Percentiles rank a stretch among this genome's conserved stretches.
Conservation (phyloP, 1,140 invertebrate genomes). For the Gonioctena quinquepunctata region DNA sequence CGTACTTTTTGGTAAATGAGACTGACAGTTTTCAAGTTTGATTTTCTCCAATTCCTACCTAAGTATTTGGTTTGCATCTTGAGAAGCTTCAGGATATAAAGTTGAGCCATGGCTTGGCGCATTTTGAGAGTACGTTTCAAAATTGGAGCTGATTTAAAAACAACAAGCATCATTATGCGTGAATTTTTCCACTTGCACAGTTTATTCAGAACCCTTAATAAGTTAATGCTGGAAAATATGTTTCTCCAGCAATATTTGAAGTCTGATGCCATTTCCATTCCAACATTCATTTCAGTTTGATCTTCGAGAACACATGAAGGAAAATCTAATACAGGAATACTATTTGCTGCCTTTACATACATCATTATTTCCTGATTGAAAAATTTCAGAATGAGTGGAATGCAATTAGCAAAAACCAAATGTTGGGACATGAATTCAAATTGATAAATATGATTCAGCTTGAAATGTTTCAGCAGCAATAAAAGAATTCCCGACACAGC, state of each 20-base stretch:
- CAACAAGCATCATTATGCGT: constrained; percentile 99
- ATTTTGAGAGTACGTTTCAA: constrained; percentile 95
- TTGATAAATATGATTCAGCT: constrained; percentile 98
- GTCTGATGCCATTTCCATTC: constrained; percentile 86
- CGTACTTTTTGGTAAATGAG: constrained; percentile 98
- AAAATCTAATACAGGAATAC: constrained; percentile 93
- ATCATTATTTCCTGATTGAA: constrained; percentile 98
- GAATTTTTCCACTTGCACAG: constrained; percentile 99
- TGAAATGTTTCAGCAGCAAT: constrained; percentile 95
- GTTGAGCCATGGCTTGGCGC: constrained; percentile 95
- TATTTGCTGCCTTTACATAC: constrained; percentile 94
- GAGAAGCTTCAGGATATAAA: constrained; percentile 95
- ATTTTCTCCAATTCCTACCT: constrained; percentile 97
- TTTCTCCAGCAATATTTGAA: constrained; percentile 95
- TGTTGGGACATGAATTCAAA: constrained; percentile 99
- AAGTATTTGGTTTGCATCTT: constrained; percentile 99
- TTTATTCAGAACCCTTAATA: constrained; percentile 96
- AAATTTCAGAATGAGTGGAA: constrained; percentile 97
- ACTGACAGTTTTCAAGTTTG: constrained; percentile 99
- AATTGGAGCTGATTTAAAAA: constrained; percentile 99
- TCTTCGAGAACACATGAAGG: constrained; percentile 96
- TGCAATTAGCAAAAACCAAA: constrained; percentile 98
- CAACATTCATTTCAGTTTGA: constrained; percentile 93
- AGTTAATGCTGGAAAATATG: constrained; percentile 97
- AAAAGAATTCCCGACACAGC: constrained; percentile 93